Evolutionary conservation across 2,113 vertebrate genomes (phyloP).

Genomic region (Telmatochromis sp.): DNA sequence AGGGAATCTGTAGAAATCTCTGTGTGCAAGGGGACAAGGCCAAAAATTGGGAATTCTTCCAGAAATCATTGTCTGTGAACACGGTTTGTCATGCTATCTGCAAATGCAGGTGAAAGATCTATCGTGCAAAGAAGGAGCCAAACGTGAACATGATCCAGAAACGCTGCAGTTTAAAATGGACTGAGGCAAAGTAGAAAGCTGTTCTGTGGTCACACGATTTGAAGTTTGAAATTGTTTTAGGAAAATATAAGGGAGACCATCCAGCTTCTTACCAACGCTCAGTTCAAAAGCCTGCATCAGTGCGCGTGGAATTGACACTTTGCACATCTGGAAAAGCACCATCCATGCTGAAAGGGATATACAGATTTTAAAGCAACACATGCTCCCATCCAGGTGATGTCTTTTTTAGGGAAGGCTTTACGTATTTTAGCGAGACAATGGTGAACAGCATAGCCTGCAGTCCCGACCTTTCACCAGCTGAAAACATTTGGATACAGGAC

Average conservation of each 20-base stretch:
- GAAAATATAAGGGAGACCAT: background rate
- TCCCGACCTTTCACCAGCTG: background rate
- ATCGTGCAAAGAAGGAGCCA: background rate
- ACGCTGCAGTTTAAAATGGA: background rate
- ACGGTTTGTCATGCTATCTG: background rate
- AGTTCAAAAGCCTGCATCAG: background rate
- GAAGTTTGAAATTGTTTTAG: background rate
- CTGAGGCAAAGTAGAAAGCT: background rate
- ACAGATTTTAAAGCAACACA: background rate
- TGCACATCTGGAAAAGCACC: background rate
- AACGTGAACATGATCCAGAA: background rate
- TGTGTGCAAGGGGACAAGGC: background rate
- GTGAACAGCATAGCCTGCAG: background rate
- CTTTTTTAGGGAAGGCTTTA: background rate
- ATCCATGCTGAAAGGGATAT: background rate
- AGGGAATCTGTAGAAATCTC: background rate
- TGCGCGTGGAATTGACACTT: background rate
- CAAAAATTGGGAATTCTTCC: background rate
- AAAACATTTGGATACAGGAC: background rate
- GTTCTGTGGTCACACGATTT: background rate
- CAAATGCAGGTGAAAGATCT: background rate
- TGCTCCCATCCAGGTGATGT: background rate
- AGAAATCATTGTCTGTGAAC: background rate
- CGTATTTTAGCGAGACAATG: background rate
- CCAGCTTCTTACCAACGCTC: background rate